A percentile compares a stretch with the other conserved stretches of the same genome.
These are phyloP conservation scores for Unio pictorum DNA, from an alignment of 2,888 invertebrate genomes.

Conservation along the genomic window DNA sequence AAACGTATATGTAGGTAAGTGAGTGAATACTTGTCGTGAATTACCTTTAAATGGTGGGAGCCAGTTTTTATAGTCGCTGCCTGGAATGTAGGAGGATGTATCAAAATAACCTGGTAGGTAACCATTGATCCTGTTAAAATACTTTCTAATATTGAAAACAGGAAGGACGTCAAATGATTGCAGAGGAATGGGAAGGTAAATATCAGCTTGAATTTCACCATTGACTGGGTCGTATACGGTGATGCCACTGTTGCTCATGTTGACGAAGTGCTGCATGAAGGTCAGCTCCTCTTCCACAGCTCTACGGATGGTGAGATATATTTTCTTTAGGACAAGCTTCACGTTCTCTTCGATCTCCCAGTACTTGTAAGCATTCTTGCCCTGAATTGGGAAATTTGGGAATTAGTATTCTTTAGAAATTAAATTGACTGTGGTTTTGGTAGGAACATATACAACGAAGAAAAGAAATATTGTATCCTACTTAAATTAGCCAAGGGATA, in stretches of 20 bases:
- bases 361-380: slow-evolving; percentile 46
- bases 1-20: neutral
- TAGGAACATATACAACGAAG: too few species aligned
- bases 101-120: slow-evolving; percentile 22
- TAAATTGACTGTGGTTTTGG: too few species aligned
- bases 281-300: slow-evolving; percentile 37
- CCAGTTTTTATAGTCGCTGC: slow-evolving; percentile 82
- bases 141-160: slow-evolving; percentile 17
- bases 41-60: slow-evolving; percentile 90
- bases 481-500: too few species aligned
- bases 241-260: slow-evolving; percentile 19
- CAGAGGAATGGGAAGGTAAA: slow-evolving; percentile 33
- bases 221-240: slow-evolving; percentile 36
- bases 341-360: slow-evolving; percentile 50
- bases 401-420: too few species aligned
- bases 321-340: slow-evolving; percentile 12
- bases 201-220: slow-evolving; percentile 42
- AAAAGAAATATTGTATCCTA: too few species aligned
- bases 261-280: slow-evolving; percentile 16
- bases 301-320: slow-evolving; percentile 18
- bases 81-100: slow-evolving; percentile 76
- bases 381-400: slow-evolving; percentile 22
- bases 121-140: slow-evolving; percentile 18
- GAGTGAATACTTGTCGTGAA: neutral
- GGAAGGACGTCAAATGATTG: slow-evolving; percentile 31